phyloP scores from a whole-genome alignment of 2,888 invertebrate genomes.

The Eristalinus aeneus region DNA sequence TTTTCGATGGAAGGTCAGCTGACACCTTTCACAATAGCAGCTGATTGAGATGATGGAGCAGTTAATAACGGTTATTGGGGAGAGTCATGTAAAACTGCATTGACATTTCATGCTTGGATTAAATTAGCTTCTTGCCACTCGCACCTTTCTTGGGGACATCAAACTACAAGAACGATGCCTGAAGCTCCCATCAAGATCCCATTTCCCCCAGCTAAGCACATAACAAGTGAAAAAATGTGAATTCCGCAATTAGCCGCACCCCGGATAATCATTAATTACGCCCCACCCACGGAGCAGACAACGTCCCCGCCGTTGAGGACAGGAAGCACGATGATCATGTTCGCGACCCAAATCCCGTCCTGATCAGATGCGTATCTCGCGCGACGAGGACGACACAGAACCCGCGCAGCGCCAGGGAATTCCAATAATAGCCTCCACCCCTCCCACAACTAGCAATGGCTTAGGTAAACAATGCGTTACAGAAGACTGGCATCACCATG shows the following conservation, averaged over 20 bases:
- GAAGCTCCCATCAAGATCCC: not conserved
- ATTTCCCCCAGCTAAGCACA: not conserved
- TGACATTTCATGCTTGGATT: no score
- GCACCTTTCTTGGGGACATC: not conserved
- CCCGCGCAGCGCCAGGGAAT: not conserved
- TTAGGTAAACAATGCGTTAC: not conserved
- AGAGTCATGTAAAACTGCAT: not conserved
- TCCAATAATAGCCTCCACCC: not conserved
- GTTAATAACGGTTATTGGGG: not conserved
- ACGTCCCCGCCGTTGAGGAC: not conserved
- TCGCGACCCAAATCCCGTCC: not conserved
- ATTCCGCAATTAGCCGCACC: slow-evolving; percentile 52
- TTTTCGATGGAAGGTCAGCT: not conserved
- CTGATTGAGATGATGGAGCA: not conserved
- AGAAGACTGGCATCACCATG: not conserved
- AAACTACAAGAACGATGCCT: not conserved
- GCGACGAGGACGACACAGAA: not conserved
- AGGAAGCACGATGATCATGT: not conserved
- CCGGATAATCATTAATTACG: slow-evolving; percentile 28
- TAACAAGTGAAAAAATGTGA: slow-evolving; percentile 30
- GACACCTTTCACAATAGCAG: not conserved
- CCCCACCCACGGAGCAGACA: slow-evolving; percentile 38
- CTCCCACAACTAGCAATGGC: not conserved
- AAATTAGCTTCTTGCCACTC: not conserved
- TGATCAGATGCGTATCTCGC: not conserved